Evolutionary conservation across 2,797 vertebrate genomes (phyloP).

Genomic region (Trematomus bernacchii): DNA sequence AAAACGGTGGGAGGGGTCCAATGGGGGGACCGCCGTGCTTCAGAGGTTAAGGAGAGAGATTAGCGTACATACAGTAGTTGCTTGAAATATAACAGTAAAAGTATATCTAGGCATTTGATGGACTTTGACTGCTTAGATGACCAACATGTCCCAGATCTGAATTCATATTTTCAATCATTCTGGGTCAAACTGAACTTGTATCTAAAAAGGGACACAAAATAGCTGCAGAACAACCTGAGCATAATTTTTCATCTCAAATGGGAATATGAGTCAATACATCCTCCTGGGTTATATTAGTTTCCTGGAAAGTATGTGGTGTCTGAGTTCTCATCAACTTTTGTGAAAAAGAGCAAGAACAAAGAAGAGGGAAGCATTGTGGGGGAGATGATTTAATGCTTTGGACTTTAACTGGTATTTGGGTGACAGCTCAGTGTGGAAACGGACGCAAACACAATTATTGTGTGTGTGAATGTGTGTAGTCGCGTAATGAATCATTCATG

Average conservation of each 20-base stretch:
- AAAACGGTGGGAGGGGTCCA: too few relatives aligned
- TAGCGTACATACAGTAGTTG: background rate
- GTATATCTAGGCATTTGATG: background rate
- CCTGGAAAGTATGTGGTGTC: background rate
- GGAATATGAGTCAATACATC: conserved; percentile 24
- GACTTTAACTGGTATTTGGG: conserved; percentile 27
- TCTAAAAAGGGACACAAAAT: conserved; percentile 1
- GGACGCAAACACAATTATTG: conserved; percentile 14
- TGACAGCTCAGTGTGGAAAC: conserved; percentile 14
- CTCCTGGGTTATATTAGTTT: conserved; percentile 22
- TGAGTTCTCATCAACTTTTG: conserved; percentile 24
- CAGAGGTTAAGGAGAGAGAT: background rate
- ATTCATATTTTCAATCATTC: background rate
- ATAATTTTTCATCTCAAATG: conserved; percentile 29
- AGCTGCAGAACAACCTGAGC: background rate
- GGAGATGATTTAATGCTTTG: conserved; percentile 43
- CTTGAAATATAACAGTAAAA: background rate
- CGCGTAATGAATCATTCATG: conserved; percentile 13
- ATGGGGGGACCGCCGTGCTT: too few relatives aligned
- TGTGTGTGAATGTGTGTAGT: conserved; percentile 6
- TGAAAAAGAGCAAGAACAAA: conserved; percentile 10
- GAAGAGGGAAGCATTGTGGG: conserved; percentile 12
- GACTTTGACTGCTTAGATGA: background rate
- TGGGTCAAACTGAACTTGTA: background rate
- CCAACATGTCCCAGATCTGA: background rate